Conservation (phyloP, 2,888 invertebrate species). For the Cephus rjabovi region DNA sequence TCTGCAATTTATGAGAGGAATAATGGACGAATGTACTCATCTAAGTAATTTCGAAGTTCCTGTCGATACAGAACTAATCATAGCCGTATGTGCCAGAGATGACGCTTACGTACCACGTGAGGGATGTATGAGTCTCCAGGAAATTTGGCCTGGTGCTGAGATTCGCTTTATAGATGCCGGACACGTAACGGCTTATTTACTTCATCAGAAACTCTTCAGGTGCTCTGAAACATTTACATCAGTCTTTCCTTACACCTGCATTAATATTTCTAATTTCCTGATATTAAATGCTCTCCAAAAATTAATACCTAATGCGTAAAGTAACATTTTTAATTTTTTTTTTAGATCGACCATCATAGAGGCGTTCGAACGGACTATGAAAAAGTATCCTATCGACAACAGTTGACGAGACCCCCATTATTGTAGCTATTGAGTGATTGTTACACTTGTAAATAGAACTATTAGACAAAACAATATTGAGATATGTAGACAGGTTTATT, state of each 20-base stretch:
- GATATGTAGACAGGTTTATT: neutral
- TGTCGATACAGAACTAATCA: constrained; percentile 89
- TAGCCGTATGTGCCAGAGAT: constrained; percentile 88
- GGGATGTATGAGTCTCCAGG: constrained; percentile 82
- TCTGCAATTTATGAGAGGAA: constrained; percentile 93
- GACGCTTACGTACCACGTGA: constrained; percentile 93
- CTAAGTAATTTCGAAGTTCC: constrained; percentile 91
- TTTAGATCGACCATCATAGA: constrained; percentile 80
- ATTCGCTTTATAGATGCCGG: constrained; percentile 89
- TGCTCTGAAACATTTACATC: constrained; percentile 56
- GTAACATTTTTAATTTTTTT: constrained; percentile 34
- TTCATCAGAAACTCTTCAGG: constrained; percentile 90
- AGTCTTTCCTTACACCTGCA: neutral
- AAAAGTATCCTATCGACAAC: constrained; percentile 52
- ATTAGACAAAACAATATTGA: neutral
- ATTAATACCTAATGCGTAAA: neutral
- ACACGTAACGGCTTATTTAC: constrained; percentile 89
- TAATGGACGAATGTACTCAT: constrained; percentile 99
- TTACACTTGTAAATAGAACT: neutral
- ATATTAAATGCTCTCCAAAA: neutral
- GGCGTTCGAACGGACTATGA: constrained; percentile 79
- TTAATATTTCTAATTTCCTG: neutral
- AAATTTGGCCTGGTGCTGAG: constrained; percentile 94
- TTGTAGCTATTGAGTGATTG: neutral
- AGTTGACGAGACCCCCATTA: constrained; percentile 22